Evolutionary conservation across 2,113 vertebrate species (phyloP), one percentile per base, ranked within the genome.

Genomic region (Pyrgilauda ruficollis): DNA sequence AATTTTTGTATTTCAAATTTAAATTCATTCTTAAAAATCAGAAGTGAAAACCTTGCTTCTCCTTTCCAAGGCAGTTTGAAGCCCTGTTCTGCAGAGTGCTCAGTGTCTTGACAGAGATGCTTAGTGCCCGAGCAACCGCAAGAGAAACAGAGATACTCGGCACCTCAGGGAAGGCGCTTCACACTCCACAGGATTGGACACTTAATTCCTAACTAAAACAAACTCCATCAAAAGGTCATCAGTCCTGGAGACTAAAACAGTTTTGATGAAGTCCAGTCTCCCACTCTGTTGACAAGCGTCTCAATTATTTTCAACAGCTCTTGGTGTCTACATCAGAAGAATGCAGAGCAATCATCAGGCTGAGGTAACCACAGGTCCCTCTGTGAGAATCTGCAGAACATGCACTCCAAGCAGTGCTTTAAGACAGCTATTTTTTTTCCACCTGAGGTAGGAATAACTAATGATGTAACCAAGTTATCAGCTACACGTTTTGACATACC

Each of bases 231-330:
- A 96, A 98, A 98, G 98, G 98, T 98, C 98, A 98, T 98, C 98
- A 98, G 99, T 98, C 98, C 98, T 89, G 63, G 92, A 98, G 98
- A 98, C 98, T 98, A 98, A 98, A 98, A 98, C 98, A 98, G 98
- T 98, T 98, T 97, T 98, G 99, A 99, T 98, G 98, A 98, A 98
- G 98, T 97, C 98, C 97, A 97, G 97, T 97, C 98, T 98, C 96
- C 93, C 96, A 95, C 96, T 97, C 98, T 98, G 99, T 98, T 99
- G 99, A 99, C 99, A 99, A 99, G 98, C 84, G 89, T 98, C 98
- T 99, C 98, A 98, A 97, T 99, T 99, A 98, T 99, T 99, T 99
- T 99, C 99, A 99, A 98, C 99, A 99, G 98, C 98, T 98, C 98
- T 97, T 98, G 98, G 98, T 99, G 98, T 98, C 97, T 98, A 97